Evolutionary conservation across 2,888 invertebrate species (phyloP), one percentile per base, ranked within the genome.

Genomic region (Cantharis rufa): DNA sequence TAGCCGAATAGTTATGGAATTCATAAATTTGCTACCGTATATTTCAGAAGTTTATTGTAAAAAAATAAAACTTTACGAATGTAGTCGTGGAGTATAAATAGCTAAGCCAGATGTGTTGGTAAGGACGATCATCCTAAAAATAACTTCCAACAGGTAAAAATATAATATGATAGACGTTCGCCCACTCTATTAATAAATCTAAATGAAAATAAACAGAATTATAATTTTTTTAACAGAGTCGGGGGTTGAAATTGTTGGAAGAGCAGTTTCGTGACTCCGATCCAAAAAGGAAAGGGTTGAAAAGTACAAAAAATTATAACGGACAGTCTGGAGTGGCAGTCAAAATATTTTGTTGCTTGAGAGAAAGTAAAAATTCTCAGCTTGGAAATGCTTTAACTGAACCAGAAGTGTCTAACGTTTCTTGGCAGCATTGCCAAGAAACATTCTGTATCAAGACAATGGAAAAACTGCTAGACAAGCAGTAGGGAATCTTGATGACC

Each of bases 111-210:
- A 74, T 74, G 74, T 66, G 70, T 48, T 63, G 70, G 24, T 32
- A 64, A 74, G 74, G 70, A 48, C 63, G 66, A 32, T 74, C 18
- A 15, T 32, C 70, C 18, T 70, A 70, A 74, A 74, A 74, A 70
- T 70, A 62, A 68, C 16, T 71, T 62, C 63, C 24, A 11, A 62
- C 70, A 74, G 74, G 74, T 74, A 66, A 74, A 74, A 68, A 62
- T 48, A 48, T 48, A 48, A n/a, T 48, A n/a, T 48, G 48, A 48
- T 48, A 48, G 48, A 48, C 48, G 48, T 9, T 48, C 48, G 48
- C 48, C 48, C 48, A 48, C 48, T n/a, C 48, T 48, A 48, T 48
- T 48, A 48, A 48, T 48, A 48, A 32, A 48, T 48, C 48, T n/a
- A 7, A 9, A 48, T 48, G 48, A 48, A 48, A 48, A n/a, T 48